Evolutionary conservation across 2,888 invertebrate genomes (phyloP).

Genomic region (Volucella inanis): DNA sequence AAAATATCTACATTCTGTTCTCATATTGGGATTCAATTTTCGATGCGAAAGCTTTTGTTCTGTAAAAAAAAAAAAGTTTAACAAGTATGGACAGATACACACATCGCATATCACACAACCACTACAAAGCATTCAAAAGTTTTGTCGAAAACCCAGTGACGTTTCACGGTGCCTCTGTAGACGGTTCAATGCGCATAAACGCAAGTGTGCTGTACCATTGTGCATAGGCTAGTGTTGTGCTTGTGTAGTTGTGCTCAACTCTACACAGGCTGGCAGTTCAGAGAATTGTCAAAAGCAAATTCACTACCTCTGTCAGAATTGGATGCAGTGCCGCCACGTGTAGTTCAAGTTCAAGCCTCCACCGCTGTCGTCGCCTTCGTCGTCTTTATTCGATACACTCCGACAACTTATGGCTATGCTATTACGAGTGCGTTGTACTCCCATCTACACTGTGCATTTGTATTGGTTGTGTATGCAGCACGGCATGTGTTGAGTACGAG

Average conservation of each 20-base stretch:
- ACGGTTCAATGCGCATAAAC: constrained; percentile 46
- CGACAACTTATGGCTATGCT: constrained; percentile 30
- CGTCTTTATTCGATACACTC: constrained; percentile 25
- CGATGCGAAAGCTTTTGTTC: constrained; percentile 48
- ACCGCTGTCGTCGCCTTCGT: constrained; percentile 55
- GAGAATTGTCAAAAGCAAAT: constrained; percentile 77
- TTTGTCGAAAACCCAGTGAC: constrained; percentile 45
- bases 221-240: too few relatives aligned
- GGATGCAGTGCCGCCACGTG: constrained; percentile 82
- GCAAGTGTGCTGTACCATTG: constrained; percentile 42
- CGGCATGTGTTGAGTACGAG: background rate
- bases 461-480: constrained; percentile 45
- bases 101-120: constrained; percentile 3
- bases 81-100: background rate
- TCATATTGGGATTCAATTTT: constrained; percentile 69
- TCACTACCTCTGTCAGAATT: constrained; percentile 80
- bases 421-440: constrained; percentile 74
- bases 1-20: constrained; percentile 76
- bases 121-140: constrained; percentile 18
- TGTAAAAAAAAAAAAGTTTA: constrained; percentile 17
- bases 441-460: constrained; percentile 32
- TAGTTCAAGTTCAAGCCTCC: constrained; percentile 82
- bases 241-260: too few relatives aligned
- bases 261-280: background rate
- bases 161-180: constrained; percentile 26